Percentiles rank a stretch among this genome's conserved stretches.
phyloP scores from a whole-genome alignment of 2,113 vertebrate genomes.

The Melanerpes aurifrons region DNA sequence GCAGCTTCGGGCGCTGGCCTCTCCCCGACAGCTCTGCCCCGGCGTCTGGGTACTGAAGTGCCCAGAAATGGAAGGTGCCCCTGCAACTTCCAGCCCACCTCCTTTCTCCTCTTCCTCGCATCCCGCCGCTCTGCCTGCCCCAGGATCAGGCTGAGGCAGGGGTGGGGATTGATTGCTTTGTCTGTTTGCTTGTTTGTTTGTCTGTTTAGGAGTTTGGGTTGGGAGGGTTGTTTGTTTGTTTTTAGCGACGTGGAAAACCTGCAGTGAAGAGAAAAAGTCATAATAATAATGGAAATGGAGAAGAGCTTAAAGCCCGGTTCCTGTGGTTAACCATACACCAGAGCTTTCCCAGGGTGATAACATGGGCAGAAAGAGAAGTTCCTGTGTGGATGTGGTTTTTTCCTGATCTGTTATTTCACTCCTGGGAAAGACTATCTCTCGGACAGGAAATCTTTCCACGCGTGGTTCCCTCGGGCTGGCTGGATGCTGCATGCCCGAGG shows the following conservation, averaged over 20 bases:
- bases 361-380: constrained; percentile 51
- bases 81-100: not conserved
- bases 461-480: not conserved
- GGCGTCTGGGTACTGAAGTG: not conserved
- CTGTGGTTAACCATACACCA: constrained; percentile 28
- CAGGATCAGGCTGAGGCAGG: not conserved
- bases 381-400: not conserved
- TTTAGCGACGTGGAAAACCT: not conserved
- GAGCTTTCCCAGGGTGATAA: constrained; percentile 51
- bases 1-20: not conserved
- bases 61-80: not conserved
- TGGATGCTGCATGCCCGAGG: not conserved
- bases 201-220: not conserved
- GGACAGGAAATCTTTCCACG: not conserved
- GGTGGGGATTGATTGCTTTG: not conserved
- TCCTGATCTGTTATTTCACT: constrained; percentile 24
- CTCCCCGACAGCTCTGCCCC: not conserved
- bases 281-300: not conserved
- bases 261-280: not conserved
- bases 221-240: not conserved
- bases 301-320: constrained; percentile 21
- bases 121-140: constrained; percentile 6
- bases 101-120: not conserved
- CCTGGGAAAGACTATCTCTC: constrained; percentile 18
- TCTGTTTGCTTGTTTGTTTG: not conserved